Conservation (phyloP, 2,113 vertebrate genomes). For the Dendrocopos noguchii region DNA sequence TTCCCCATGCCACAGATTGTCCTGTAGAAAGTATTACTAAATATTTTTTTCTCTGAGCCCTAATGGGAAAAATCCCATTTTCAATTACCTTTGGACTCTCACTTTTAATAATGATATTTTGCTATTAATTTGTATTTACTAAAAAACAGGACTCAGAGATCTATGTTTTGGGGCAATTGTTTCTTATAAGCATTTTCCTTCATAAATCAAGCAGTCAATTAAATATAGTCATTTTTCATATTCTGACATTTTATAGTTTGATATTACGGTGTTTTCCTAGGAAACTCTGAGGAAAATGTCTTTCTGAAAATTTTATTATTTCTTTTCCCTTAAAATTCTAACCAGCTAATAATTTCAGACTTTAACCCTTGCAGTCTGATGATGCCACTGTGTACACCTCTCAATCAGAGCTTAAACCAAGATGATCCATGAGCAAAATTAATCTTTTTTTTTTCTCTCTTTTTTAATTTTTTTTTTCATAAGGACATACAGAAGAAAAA, state of each 20-base stretch:
- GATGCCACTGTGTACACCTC: neutral
- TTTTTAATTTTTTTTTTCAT: too few relatives aligned
- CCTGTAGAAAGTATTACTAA: neutral
- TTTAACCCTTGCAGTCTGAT: neutral
- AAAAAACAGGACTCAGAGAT: neutral
- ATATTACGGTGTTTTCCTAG: neutral
- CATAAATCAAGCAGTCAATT: neutral
- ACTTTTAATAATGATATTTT: neutral
- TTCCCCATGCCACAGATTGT: constrained; percentile 4
- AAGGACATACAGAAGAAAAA: neutral
- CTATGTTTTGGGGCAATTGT: neutral
- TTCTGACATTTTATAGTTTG: neutral
- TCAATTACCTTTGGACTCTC: neutral
- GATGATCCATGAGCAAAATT: neutral
- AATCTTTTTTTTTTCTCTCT: neutral
- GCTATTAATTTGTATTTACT: constrained; percentile 4
- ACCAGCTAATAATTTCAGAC: neutral
- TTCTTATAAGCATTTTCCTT: neutral
- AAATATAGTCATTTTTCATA: neutral
- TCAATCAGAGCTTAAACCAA: neutral
- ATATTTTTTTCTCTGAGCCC: neutral
- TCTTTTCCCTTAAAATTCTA: neutral
- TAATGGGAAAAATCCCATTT: neutral
- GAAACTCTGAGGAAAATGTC: neutral
- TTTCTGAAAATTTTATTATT: neutral